Evolutionary conservation across 1,140 invertebrate genomes (phyloP).

Genomic region (Penaeus chinensis): DNA sequence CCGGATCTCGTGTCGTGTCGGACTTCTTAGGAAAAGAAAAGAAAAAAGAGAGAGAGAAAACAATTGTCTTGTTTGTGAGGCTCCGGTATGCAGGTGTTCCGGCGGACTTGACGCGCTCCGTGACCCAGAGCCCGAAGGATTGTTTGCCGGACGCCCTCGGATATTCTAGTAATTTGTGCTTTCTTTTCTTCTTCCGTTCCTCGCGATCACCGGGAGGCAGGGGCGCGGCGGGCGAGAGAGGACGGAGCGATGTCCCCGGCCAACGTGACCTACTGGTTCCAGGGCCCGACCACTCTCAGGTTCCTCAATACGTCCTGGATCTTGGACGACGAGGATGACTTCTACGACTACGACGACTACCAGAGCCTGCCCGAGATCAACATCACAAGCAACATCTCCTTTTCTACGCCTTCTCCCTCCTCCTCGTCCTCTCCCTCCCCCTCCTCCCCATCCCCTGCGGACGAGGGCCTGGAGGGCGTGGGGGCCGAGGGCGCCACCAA

Average conservation of each 20-base stretch:
- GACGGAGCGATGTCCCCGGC: not conserved
- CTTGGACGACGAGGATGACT: constrained; percentile 49
- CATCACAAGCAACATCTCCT: not conserved
- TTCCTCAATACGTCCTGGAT: constrained; percentile 57
- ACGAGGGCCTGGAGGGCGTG: constrained; percentile 10
- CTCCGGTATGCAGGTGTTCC: no score
- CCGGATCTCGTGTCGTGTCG: no score
- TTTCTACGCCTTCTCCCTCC: not conserved
- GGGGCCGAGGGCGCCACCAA: constrained; percentile 27
- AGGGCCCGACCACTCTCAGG: constrained; percentile 24
- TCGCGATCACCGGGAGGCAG: no score
- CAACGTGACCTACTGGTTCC: constrained; percentile 23
- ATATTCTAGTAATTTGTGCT: no score
- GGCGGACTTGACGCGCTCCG: no score
- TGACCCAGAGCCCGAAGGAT: no score
- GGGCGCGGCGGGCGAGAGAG: not conserved
- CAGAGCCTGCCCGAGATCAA: not conserved
- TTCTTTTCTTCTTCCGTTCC: no score
- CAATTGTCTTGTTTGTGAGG: no score
- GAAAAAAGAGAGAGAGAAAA: no score
- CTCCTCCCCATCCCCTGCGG: not conserved
- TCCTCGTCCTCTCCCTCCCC: not conserved
- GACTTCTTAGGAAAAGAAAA: no score
- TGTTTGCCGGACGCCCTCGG: no score
- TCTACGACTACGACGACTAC: constrained; percentile 1